phyloP scores from a whole-genome alignment of 2,113 vertebrate species.

The Larimichthys crocea region DNA sequence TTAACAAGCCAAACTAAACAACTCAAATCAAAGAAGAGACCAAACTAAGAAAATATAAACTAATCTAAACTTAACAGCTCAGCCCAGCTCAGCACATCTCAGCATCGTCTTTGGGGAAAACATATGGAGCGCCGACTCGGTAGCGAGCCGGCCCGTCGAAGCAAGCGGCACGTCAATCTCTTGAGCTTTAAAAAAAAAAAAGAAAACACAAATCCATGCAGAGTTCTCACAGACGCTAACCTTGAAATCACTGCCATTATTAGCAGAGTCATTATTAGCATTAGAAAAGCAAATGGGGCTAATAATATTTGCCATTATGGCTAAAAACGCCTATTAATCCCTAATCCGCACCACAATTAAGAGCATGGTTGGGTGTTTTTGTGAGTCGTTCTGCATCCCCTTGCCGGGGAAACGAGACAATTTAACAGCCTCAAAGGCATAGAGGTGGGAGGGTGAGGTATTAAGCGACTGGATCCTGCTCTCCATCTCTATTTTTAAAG shows the following conservation, averaged over 20 bases:
- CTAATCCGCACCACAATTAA: slow-evolving; percentile 85
- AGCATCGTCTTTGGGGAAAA: slow-evolving; percentile 64
- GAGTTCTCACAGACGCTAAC: slow-evolving; percentile 71
- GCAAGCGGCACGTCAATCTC: slow-evolving; percentile 73
- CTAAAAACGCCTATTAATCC: slow-evolving; percentile 85
- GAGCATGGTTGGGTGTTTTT: slow-evolving; percentile 76
- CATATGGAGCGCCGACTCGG: slow-evolving; percentile 72
- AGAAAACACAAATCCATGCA: slow-evolving; percentile 43
- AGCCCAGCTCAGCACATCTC: slow-evolving; percentile 40
- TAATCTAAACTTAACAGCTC: slow-evolving; percentile 20
- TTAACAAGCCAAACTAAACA: neutral
- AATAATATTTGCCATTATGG: slow-evolving; percentile 86
- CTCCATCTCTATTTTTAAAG: slow-evolving; percentile 80
- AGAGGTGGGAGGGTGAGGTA: slow-evolving; percentile 69
- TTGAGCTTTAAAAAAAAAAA: slow-evolving; percentile 57
- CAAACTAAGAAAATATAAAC: slow-evolving; percentile 15
- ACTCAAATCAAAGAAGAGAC: neutral
- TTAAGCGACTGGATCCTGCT: slow-evolving; percentile 77
- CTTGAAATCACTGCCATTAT: slow-evolving; percentile 82
- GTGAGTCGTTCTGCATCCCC: slow-evolving; percentile 73
- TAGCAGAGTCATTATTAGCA: slow-evolving; percentile 84
- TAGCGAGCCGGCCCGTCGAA: slow-evolving; percentile 59
- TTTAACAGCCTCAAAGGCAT: slow-evolving; percentile 64
- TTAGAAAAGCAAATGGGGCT: slow-evolving; percentile 83
- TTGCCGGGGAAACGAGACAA: slow-evolving; percentile 67